Percentiles rank a stretch among this genome's conserved stretches.
phyloP scores from a whole-genome alignment of 2,797 vertebrate genomes.

The Valencia hispanica region DNA sequence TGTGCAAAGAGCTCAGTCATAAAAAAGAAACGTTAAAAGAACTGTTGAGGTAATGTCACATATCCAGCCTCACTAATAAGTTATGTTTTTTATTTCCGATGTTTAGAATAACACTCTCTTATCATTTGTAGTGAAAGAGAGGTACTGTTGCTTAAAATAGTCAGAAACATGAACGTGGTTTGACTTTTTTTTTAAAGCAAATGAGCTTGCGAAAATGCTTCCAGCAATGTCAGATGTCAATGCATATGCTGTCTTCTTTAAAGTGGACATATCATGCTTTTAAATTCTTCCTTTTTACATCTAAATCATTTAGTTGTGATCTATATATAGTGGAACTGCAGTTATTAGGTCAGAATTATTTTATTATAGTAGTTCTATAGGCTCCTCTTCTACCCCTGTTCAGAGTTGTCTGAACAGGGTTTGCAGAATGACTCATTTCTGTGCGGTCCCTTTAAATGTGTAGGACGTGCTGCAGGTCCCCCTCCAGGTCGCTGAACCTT shows the following conservation, averaged over 20 bases:
- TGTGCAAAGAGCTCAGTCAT: neutral
- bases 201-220: slow-evolving; percentile 36
- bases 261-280: no score
- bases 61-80: neutral
- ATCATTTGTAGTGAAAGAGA: slow-evolving; percentile 24
- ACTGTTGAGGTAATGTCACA: neutral
- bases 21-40: neutral
- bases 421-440: no score
- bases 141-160: slow-evolving; percentile 27
- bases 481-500: no score
- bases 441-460: no score
- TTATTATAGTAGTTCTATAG: no score
- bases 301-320: no score
- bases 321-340: no score
- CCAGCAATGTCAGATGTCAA: slow-evolving; percentile 48
- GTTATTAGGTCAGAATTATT: no score
- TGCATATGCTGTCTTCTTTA: slow-evolving; percentile 43
- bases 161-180: slow-evolving; percentile 33
- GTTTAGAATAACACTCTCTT: neutral
- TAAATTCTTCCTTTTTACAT: no score
- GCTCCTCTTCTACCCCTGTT: no score
- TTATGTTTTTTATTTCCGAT: neutral
- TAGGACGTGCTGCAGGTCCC: no score
- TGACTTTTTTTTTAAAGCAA: neutral
- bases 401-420: no score